These are phyloP conservation scores for Anas capensis DNA, from an alignment of 2,797 vertebrate species.

Conservation along the genomic window DNA sequence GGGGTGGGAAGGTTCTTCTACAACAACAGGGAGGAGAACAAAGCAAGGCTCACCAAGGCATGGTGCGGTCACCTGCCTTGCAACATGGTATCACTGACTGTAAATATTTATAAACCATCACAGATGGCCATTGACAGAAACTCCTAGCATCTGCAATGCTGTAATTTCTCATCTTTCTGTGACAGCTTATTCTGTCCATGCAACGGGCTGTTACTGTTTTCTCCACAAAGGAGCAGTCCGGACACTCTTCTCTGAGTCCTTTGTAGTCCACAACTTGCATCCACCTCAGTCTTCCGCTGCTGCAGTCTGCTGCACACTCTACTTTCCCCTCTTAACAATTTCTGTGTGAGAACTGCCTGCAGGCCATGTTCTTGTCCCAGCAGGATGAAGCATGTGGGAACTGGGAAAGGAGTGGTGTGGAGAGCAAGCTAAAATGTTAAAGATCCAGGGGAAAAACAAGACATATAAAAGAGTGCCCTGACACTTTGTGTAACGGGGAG, in stretches of 20 bases:
- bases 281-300: neutral
- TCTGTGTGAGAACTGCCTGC: neutral
- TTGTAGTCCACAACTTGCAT: neutral
- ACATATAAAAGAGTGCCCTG: neutral
- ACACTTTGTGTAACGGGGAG: neutral
- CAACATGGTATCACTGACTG: neutral
- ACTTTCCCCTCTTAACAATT: neutral
- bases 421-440: neutral
- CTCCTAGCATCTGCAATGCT: neutral
- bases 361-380: neutral
- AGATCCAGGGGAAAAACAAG: neutral
- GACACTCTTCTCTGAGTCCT: neutral
- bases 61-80: neutral
- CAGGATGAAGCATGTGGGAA: neutral
- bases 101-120: neutral
- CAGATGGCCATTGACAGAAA: neutral
- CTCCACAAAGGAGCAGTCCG: neutral
- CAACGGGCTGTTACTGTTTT: neutral
- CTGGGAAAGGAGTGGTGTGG: neutral
- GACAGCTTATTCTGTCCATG: neutral
- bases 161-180: neutral
- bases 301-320: neutral
- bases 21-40: neutral
- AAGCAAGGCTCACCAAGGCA: neutral
- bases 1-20: neutral